Percentiles rank a stretch among this genome's conserved stretches.
Evolutionary conservation across 2,797 vertebrate genomes (phyloP).

Genomic region (Ara ararauna): DNA sequence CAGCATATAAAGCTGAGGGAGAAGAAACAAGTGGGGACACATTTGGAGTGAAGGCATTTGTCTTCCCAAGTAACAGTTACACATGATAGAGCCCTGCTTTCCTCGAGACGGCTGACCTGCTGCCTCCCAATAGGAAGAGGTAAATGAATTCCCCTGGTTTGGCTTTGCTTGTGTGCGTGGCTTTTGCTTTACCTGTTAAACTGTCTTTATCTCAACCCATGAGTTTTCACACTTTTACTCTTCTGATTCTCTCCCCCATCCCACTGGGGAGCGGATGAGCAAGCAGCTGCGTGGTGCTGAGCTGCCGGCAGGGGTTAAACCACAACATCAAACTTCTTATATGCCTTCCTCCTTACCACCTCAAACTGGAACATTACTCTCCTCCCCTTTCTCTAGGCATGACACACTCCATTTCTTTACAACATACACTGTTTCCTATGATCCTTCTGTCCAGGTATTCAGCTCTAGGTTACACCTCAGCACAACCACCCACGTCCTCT

Average conservation of each 20-base stretch:
- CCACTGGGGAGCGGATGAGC: rapidly evolving
- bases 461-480: background rate
- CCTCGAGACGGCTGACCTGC: background rate
- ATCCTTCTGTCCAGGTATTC: background rate
- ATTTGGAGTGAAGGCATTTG: background rate
- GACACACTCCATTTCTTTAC: background rate
- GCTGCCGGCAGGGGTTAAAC: background rate
- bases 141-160: background rate
- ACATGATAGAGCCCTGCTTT: background rate
- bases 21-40: background rate
- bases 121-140: background rate
- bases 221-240: background rate
- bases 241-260: background rate
- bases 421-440: background rate
- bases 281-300: background rate
- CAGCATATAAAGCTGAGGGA: background rate
- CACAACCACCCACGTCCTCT: background rate
- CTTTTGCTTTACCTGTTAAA: background rate
- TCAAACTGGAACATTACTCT: background rate
- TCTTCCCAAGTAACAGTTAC: background rate
- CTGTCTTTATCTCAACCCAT: background rate
- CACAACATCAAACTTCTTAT: background rate
- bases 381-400: background rate
- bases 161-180: background rate
- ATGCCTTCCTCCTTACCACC: background rate